These are phyloP conservation scores for Zaprionus nigranus DNA, from an alignment of 1,140 invertebrate species.

Conservation along the genomic window DNA sequence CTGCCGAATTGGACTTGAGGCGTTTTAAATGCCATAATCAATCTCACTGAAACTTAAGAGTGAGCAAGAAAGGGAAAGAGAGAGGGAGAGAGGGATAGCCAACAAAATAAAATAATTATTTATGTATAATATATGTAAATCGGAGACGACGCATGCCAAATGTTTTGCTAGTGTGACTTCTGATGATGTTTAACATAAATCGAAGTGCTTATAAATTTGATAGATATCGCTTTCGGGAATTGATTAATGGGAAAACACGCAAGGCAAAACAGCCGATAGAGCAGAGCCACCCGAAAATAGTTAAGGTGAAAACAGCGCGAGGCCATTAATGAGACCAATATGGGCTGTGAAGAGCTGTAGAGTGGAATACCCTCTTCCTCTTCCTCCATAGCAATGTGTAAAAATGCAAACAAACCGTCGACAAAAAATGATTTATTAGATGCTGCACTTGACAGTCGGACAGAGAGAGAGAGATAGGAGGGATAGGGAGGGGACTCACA, in stretches of 20 bases:
- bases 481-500: not conserved
- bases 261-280: constrained; percentile 8
- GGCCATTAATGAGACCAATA: constrained; percentile 74
- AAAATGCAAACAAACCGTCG: constrained; percentile 73
- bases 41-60: constrained; percentile 60
- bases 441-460: constrained; percentile 65
- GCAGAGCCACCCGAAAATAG: constrained; percentile 45
- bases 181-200: constrained; percentile 78
- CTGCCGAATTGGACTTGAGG: constrained; percentile 43
- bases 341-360: constrained; percentile 8
- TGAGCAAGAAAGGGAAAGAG: not conserved
- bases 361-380: not conserved
- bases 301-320: constrained; percentile 69
- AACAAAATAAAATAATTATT: constrained; percentile 19
- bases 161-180: constrained; percentile 72
- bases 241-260: constrained; percentile 65
- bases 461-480: not conserved
- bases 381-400: constrained; percentile 12
- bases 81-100: too few species aligned
- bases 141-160: constrained; percentile 65
- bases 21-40: constrained; percentile 56
- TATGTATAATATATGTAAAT: constrained; percentile 66
- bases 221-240: constrained; percentile 71
- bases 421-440: constrained; percentile 81
- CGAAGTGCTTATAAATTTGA: constrained; percentile 76